Evolutionary conservation across 2,888 invertebrate genomes (phyloP).

Genomic region (Serrognathus titanus): DNA sequence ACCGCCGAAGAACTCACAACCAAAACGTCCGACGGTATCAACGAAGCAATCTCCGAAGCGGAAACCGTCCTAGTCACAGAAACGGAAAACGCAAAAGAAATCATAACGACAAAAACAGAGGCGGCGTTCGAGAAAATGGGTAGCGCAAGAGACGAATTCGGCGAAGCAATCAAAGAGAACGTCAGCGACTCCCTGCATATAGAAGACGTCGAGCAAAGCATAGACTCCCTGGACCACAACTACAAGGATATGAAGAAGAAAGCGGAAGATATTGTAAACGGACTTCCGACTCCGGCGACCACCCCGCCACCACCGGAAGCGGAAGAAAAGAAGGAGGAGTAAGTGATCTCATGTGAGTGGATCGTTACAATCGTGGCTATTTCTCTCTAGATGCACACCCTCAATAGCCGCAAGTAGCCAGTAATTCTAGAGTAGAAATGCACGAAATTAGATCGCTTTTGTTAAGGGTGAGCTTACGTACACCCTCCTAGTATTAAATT

Average conservation of each 20-base stretch:
- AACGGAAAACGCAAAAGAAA: conserved; percentile 25
- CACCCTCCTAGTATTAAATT: too few species aligned
- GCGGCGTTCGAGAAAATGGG: conserved; percentile 18
- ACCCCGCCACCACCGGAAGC: conserved; percentile 26
- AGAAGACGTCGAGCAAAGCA: conserved; percentile 32
- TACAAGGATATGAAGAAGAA: conserved; percentile 31
- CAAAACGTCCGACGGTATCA: not conserved
- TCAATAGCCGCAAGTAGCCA: not conserved
- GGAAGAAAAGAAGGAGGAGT: conserved; percentile 41
- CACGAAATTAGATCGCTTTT: conserved; percentile 4
- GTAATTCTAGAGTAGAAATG: conserved; percentile 13
- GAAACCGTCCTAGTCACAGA: conserved; percentile 42
- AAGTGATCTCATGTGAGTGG: conserved; percentile 45
- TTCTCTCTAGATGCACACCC: not conserved
- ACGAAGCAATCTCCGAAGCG: conserved; percentile 38
- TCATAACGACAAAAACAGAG: conserved; percentile 1
- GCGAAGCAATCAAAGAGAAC: conserved; percentile 27
- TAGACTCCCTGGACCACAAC: conserved; percentile 34
- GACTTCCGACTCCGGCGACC: conserved; percentile 24
- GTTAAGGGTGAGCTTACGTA: not conserved
- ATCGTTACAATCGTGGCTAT: conserved; percentile 5
- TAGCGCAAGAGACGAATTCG: conserved; percentile 19
- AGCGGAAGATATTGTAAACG: conserved; percentile 33
- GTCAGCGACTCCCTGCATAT: conserved; percentile 32
- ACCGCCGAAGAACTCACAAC: not conserved